phyloP scores from a whole-genome alignment of 2,113 vertebrate species.

The Mesocricetus auratus region DNA sequence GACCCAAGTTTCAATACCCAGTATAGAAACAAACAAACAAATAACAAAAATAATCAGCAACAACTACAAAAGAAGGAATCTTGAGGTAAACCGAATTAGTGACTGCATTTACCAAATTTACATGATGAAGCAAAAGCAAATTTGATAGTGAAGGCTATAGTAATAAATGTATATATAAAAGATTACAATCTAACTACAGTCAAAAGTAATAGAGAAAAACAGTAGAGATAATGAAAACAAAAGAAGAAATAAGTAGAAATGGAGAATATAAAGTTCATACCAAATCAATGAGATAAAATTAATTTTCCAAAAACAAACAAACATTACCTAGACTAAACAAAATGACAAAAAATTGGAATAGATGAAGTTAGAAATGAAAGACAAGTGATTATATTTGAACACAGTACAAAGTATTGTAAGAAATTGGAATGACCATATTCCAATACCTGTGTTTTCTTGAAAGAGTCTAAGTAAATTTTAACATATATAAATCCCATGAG shows the following conservation, averaged over 20 bases:
- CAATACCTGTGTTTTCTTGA: neutral
- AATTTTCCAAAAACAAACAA: neutral
- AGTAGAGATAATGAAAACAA: neutral
- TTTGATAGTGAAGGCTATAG: neutral
- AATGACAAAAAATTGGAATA: neutral
- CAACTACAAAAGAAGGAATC: neutral
- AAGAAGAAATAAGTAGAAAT: neutral
- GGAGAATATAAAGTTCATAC: neutral
- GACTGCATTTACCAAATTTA: neutral
- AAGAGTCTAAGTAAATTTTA: neutral
- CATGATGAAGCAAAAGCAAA: neutral
- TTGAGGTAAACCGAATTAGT: neutral
- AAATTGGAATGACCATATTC: neutral
- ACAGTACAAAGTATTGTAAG: neutral
- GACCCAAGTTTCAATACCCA: neutral
- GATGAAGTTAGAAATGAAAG: neutral
- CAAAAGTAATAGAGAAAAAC: neutral
- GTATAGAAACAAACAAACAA: neutral
- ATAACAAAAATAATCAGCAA: neutral
- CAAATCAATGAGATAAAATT: neutral
- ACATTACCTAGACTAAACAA: neutral
- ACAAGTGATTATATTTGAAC: neutral
- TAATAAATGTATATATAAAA: neutral
- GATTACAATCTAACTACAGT: neutral
- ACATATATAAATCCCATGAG: neutral